These are phyloP conservation scores for Cnemophilus loriae DNA, from an alignment of 2,113 vertebrate species.

Conservation along the genomic window DNA sequence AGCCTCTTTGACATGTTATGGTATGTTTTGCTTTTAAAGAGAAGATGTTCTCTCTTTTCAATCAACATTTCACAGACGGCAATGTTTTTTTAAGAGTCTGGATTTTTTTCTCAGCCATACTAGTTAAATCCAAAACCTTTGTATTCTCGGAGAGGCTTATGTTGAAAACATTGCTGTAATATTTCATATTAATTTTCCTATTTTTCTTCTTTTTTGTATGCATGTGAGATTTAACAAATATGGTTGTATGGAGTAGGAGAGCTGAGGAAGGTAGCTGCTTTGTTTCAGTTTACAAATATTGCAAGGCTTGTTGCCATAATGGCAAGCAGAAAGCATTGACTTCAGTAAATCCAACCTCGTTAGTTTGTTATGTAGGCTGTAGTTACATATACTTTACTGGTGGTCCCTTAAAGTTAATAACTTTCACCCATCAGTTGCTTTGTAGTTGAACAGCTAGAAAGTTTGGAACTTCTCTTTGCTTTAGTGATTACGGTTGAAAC, in stretches of 20 bases:
- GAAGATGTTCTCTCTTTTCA: neutral
- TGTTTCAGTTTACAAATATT: neutral
- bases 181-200: neutral
- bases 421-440: neutral
- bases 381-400: neutral
- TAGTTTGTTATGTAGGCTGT: neutral
- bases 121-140: neutral
- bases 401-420: neutral
- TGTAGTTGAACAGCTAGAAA: neutral
- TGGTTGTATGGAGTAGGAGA: neutral
- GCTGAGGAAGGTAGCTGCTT: neutral
- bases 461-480: neutral
- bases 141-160: neutral
- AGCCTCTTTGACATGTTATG: neutral
- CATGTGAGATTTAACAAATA: neutral
- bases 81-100: neutral
- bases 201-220: neutral
- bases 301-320: neutral
- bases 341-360: neutral
- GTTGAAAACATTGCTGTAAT: neutral
- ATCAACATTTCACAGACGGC: neutral
- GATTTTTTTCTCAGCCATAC: neutral
- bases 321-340: neutral
- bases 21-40: neutral
- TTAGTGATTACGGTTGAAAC: neutral